Conservation (phyloP, 2,113 vertebrate genomes). For the Charadrius vociferus region DNA sequence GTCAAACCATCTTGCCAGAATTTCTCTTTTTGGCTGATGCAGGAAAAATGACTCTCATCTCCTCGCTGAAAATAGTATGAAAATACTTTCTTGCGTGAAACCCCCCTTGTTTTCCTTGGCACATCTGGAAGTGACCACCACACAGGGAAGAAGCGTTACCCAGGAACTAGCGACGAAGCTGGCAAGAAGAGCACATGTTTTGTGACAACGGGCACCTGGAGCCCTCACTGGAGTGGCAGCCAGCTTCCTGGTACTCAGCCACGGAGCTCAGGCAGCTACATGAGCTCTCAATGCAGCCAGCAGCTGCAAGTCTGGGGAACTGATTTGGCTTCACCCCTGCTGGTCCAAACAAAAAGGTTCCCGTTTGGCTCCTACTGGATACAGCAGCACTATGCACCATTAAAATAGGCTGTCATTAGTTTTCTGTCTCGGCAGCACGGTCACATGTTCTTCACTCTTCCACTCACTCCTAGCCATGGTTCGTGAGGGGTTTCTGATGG, state of each 20-base stretch:
- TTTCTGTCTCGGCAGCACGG: background rate
- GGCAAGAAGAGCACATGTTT: background rate
- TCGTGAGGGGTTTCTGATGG: background rate
- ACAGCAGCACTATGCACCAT: background rate
- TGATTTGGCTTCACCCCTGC: background rate
- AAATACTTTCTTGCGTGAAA: background rate
- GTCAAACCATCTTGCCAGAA: background rate
- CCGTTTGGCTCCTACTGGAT: background rate
- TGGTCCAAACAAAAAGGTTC: background rate
- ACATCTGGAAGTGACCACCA: background rate
- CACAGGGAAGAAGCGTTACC: background rate
- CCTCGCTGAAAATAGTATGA: background rate
- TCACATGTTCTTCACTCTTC: background rate
- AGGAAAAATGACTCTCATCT: background rate
- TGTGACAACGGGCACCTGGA: background rate
- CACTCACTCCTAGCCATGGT: background rate
- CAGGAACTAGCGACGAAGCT: background rate
- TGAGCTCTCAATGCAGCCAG: background rate
- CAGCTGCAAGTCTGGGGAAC: background rate
- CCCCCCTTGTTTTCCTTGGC: background rate
- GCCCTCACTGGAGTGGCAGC: background rate
- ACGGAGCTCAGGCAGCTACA: background rate
- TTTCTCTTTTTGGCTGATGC: background rate
- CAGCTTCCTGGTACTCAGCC: background rate
- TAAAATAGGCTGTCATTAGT: background rate